Evolutionary conservation across 2,888 invertebrate species (phyloP), one percentile per base, ranked within the genome.

Genomic region (Pyralis farinalis): DNA sequence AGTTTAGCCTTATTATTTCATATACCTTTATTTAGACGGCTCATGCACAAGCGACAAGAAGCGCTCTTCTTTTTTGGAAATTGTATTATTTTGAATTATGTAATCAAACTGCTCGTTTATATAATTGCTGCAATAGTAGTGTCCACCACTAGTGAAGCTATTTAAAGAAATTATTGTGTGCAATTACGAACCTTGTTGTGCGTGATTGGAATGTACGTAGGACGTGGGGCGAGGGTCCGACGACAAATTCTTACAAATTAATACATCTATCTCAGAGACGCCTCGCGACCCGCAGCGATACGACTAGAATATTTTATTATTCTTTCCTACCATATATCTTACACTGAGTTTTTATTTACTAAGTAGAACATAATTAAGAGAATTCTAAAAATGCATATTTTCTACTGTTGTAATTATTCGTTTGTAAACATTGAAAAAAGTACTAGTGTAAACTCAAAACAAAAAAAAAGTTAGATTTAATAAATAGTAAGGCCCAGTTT

Each of bases 241-340:
- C 76, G 87, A 88, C 87, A 87, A 88, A 88, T 87, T 87, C 86
- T 78, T 82, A 84, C 88, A 87, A 88, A 88, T 88, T 87, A 88
- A 88, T 88, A 88, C 87, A 85, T 86, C 87, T 81, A 81, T 76
- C 74, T 71, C 61, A 65, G 61, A 70, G 65, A 64, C 72, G 62
- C 67, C 69, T 68, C 72, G 76, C 73, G 68, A 71, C 72, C 68
- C 55, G 58, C 3, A 44, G 70, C 83, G 83, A 79, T 85, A 83
- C 84, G 85, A 69, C 58, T 59, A 55, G 88, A 88, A 88, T 88
- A 82, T 70, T 73, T 72, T 83, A 88, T 86, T 73, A 69, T 65
- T 60, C 62, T 63, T 53, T 58, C 58, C 65, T 71, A 16, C 2
- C 60, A 57, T 66, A 66, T 74, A 71, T 74, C 65, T 52, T 54